Conservation (phyloP, 2,113 vertebrate species). For the Xenopus borealis region DNA sequence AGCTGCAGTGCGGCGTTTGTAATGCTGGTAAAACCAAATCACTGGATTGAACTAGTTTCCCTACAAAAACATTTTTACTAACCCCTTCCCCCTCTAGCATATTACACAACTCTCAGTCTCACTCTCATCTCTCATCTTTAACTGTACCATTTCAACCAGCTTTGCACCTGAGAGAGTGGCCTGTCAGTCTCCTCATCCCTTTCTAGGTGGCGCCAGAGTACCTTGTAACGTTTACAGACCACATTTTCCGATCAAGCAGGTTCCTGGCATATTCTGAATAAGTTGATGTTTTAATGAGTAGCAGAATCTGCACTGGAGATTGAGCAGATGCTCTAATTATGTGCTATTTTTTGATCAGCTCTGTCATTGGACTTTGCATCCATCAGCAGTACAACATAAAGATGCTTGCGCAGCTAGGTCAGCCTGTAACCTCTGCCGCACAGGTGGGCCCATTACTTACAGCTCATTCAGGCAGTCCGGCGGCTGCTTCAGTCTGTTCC, state of each 20-base stretch:
- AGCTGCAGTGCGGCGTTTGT: no score
- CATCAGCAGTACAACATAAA: constrained; percentile 10
- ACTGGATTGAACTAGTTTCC: no score
- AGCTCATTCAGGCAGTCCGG: constrained; percentile 84
- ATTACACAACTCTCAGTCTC: no score
- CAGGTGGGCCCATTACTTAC: constrained; percentile 68
- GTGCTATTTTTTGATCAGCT: constrained; percentile 18
- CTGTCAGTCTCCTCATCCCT: background rate
- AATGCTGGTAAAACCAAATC: no score
- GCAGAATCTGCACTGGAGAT: constrained; percentile 9
- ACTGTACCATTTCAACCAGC: no score
- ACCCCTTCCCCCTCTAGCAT: no score
- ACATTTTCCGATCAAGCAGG: background rate
- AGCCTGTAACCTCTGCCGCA: background rate
- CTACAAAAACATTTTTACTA: no score
- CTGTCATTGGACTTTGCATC: constrained; percentile 8
- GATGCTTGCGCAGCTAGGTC: background rate
- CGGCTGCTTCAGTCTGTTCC: constrained; percentile 90
- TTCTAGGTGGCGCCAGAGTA: no score
- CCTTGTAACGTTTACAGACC: background rate
- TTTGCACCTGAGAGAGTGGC: no score
- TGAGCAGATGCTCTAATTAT: constrained; percentile 27
- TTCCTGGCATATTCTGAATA: constrained; percentile 21
- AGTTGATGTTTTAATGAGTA: constrained; percentile 30
- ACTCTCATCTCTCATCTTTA: no score